A percentile compares a stretch with the other conserved stretches of the same genome.
These are phyloP conservation scores for Mimumesa dahlbomi DNA, from an alignment of 2,888 invertebrate species.

Conservation along the genomic window DNA sequence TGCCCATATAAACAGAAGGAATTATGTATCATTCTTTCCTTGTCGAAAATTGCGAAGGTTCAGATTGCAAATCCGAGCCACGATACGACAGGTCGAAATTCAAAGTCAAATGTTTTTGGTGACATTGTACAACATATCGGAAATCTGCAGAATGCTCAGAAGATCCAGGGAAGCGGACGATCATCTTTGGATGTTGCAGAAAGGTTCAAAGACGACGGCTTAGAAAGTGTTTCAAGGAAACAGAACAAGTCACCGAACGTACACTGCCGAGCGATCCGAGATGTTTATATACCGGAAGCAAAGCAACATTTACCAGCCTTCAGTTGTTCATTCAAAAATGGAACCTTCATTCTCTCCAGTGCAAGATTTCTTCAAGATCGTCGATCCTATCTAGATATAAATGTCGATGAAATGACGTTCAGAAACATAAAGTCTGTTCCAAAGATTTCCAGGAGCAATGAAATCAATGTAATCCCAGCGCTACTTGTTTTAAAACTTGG, in stretches of 20 bases:
- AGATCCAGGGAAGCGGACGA: background rate
- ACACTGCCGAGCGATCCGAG: conserved; percentile 59
- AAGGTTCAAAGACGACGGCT: too few species aligned
- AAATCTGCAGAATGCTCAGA: background rate
- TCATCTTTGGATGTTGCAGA: too few species aligned
- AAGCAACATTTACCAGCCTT: conserved; percentile 67
- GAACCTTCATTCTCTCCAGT: conserved; percentile 68
- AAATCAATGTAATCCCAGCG: conserved; percentile 62
- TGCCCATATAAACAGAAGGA: conserved; percentile 40
- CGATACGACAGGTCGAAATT: background rate
- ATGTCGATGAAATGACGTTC: conserved; percentile 61
- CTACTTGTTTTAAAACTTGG: conserved; percentile 64
- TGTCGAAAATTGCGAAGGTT: conserved; percentile 69
- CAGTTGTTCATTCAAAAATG: conserved; percentile 58
- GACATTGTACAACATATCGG: background rate
- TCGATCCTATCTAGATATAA: conserved; percentile 59
- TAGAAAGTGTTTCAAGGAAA: conserved; percentile 14
- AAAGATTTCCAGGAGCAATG: conserved; percentile 26
- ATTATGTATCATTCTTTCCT: conserved; percentile 54
- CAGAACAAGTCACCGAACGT: conserved; percentile 40
- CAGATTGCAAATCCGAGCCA: conserved; percentile 37
- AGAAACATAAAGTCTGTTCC: conserved; percentile 37
- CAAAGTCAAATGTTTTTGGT: background rate
- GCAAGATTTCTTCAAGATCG: conserved; percentile 68
- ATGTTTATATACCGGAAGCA: conserved; percentile 64